Evolutionary conservation across 2,113 vertebrate species (phyloP).

Genomic region (Scomber japonicus): DNA sequence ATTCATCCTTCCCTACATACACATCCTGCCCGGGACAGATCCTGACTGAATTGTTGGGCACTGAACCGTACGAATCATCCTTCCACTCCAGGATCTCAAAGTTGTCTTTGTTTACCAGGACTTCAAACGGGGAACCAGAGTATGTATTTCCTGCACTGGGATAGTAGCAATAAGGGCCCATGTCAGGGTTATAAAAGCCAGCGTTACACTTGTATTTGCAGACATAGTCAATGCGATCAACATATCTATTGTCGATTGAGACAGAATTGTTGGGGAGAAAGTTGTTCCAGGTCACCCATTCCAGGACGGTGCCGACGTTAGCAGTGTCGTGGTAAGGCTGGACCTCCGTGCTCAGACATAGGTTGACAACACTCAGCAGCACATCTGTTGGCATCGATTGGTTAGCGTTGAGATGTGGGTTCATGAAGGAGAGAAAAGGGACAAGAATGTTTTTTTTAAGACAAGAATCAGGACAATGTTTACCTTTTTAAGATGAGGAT

Average conservation of each 20-base stretch:
- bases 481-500: no score
- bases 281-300: conserved; percentile 9
- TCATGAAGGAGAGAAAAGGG: not conserved
- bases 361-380: not conserved
- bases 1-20: conserved; percentile 13
- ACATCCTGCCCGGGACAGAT: not conserved
- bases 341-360: not conserved
- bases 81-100: conserved; percentile 35
- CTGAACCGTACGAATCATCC: not conserved
- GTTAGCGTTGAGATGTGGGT: no score
- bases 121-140: not conserved
- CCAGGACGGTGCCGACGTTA: not conserved
- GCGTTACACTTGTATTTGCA: not conserved
- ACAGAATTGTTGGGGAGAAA: not conserved
- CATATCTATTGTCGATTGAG: not conserved
- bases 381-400: no score
- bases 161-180: conserved; percentile 15
- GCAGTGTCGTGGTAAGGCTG: not conserved
- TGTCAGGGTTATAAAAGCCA: conserved; percentile 9
- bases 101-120: conserved; percentile 21
- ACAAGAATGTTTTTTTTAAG: not conserved
- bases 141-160: accelerated
- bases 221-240: not conserved
- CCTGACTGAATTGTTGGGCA: not conserved
- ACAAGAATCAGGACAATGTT: no score